Evolutionary conservation across 2,888 invertebrate species (phyloP), one percentile per base, ranked within the genome.

Genomic region (Odontomyia ornata): DNA sequence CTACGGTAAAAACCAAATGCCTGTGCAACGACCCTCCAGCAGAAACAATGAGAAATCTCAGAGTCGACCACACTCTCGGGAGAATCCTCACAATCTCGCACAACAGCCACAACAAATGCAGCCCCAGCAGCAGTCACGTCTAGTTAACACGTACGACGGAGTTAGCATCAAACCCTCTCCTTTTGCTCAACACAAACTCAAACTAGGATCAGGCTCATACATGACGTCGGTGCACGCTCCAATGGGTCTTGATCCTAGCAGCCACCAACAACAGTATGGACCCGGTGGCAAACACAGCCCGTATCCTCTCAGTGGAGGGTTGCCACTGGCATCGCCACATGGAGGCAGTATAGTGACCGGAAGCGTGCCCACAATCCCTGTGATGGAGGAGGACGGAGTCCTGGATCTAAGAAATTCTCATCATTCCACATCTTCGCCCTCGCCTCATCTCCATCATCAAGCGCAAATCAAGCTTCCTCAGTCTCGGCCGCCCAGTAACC

Each of bases 101-200:
- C 71, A 75, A 43, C 71, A 78, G n/a, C 65, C 43, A 13, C 75
- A 52, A 11, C 75, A 30, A 47, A 64, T 23, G 3, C 75, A 69
- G 9, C 62, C 30, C 52, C 69, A 36, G 43, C 75, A 25, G n/a
- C 77, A 56, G 11, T 11, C 9, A 13, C 67, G 65, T 18, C 18
- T 76, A 28, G 56, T 78, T 11, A 80, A 79, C 47, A 76, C 82
- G 47, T 83, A 83, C 77, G 83, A 84, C 18, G 79, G 80, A 9
- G 77, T 83, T 3, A 83, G 82, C 77, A 82, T 84, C 25, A 84
- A 84, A 79, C 83, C 84, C 1, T 85, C 85, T 18, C 84, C 83
- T 9, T 87, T 85, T 82, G 86, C 86, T 0, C 87, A 87, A 79
- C 87, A 86, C 76, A 87, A 87, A 82, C 83, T 86, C 1, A 87